Percentiles rank a stretch among this genome's conserved stretches.
Evolutionary conservation across 2,888 invertebrate genomes (phyloP).

Genomic region (Agrochola macilenta): DNA sequence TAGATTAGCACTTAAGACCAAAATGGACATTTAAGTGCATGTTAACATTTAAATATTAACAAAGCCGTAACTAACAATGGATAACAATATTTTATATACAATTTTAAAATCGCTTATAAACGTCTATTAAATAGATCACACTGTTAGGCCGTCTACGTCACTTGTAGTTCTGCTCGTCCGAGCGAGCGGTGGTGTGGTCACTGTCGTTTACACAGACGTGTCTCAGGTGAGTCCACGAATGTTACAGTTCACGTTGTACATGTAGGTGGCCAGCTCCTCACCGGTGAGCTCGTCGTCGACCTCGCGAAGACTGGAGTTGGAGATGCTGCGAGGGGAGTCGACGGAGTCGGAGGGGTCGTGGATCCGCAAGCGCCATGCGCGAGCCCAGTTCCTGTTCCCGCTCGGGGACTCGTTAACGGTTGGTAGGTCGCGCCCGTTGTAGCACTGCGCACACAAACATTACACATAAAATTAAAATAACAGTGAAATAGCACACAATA

Average conservation of each 20-base stretch:
- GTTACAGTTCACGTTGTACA: constrained; percentile 92
- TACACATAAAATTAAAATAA: constrained; percentile 10
- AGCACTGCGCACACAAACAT: constrained; percentile 75
- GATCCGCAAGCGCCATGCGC: constrained; percentile 77
- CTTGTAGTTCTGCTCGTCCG: constrained; percentile 54
- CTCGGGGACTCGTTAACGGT: constrained; percentile 83
- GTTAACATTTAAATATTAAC: constrained; percentile 55
- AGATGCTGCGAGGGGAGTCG: constrained; percentile 91
- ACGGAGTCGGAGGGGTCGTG: constrained; percentile 84
- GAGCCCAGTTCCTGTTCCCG: constrained; percentile 82
- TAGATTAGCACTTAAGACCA: constrained; percentile 58
- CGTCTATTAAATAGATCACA: constrained; percentile 60
- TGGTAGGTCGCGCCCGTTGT: constrained; percentile 80
- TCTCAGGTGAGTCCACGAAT: constrained; percentile 86
- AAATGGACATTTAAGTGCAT: constrained; percentile 54
- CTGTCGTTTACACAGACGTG: constrained; percentile 76
- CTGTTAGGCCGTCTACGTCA: constrained; percentile 61
- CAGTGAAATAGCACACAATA: constrained; percentile 8
- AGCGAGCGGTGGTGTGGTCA: constrained; percentile 52
- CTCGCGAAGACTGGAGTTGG: constrained; percentile 94
- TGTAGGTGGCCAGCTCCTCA: constrained; percentile 92
- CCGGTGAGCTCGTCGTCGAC: constrained; percentile 93
- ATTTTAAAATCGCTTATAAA: constrained; percentile 52
- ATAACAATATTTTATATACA: constrained; percentile 59
- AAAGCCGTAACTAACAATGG: constrained; percentile 62